Conservation (phyloP, 2,797 vertebrate genomes). For the Leptodactylus fallax region DNA sequence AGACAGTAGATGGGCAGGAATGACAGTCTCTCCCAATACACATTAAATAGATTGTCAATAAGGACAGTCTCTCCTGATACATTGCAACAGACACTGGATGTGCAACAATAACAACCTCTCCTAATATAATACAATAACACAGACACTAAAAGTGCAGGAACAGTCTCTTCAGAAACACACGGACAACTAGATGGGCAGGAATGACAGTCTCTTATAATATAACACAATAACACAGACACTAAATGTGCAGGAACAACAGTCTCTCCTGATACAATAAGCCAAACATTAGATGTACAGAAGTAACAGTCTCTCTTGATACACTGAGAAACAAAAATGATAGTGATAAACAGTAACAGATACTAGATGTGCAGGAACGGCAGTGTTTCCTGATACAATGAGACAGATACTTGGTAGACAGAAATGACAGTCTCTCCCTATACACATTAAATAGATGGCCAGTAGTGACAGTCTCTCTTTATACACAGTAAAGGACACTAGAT, state of each 20-base stretch:
- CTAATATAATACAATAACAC: no score
- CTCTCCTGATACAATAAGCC: background rate
- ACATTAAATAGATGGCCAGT: background rate
- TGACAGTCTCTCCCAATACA: background rate
- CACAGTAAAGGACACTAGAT: background rate
- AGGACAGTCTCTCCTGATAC: conserved; percentile 6
- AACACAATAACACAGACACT: background rate
- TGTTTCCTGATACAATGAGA: background rate
- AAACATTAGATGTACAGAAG: background rate
- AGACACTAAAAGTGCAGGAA: no score
- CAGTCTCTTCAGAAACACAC: no score
- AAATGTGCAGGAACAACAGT: background rate
- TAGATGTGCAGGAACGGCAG: background rate
- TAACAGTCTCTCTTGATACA: background rate
- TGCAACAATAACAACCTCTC: background rate
- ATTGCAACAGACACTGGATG: background rate
- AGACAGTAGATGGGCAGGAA: background rate
- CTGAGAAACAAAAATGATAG: no score
- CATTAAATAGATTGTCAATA: background rate
- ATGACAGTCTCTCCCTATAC: background rate
- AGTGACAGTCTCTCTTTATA: background rate
- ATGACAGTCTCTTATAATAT: background rate
- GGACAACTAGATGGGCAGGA: background rate
- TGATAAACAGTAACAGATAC: background rate
- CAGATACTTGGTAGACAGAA: background rate